Evolutionary conservation across 1,140 invertebrate genomes (phyloP).

Genomic region (Polypedilum pembai): DNA sequence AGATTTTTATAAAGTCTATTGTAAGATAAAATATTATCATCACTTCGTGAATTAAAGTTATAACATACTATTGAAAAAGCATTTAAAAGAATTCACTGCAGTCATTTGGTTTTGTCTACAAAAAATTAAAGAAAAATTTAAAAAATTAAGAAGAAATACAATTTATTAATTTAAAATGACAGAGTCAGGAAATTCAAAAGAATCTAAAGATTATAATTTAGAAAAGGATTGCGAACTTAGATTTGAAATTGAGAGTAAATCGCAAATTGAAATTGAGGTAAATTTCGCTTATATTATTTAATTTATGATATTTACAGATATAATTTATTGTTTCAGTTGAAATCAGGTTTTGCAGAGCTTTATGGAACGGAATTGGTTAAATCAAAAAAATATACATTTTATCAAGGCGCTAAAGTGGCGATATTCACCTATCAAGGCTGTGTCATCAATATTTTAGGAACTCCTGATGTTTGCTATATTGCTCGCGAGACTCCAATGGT

Average conservation of each 20-base stretch:
- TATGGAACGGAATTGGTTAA: slow-evolving; percentile 95
- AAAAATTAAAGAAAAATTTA: background rate
- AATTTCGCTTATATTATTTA: slow-evolving; percentile 32
- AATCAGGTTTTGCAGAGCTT: slow-evolving; percentile 84
- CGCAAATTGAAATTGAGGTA: slow-evolving; percentile 80
- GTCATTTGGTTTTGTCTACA: background rate
- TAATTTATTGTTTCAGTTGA: slow-evolving; percentile 52
- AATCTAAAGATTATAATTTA: slow-evolving; percentile 70
- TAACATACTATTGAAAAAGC: too few species aligned
- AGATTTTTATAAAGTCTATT: too few species aligned
- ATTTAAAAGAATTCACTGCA: too few species aligned
- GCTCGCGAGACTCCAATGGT: slow-evolving; percentile 93
- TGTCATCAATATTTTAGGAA: slow-evolving; percentile 70
- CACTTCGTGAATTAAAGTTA: too few species aligned
- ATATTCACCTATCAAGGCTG: slow-evolving; percentile 96
- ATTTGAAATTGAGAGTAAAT: slow-evolving; percentile 87
- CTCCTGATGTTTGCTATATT: slow-evolving; percentile 86
- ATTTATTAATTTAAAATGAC: slow-evolving; percentile 32
- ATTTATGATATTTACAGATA: slow-evolving; percentile 18
- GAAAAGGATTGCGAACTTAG: slow-evolving; percentile 81
- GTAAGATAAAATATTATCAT: too few species aligned
- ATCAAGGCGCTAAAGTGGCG: slow-evolving; percentile 85
- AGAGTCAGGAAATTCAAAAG: slow-evolving; percentile 34
- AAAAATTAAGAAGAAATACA: too few species aligned
- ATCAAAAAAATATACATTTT: slow-evolving; percentile 87